A percentile compares a stretch with the other conserved stretches of the same genome.
phyloP scores from a whole-genome alignment of 1,140 invertebrate species.

The Belonocnema kinseyi region DNA sequence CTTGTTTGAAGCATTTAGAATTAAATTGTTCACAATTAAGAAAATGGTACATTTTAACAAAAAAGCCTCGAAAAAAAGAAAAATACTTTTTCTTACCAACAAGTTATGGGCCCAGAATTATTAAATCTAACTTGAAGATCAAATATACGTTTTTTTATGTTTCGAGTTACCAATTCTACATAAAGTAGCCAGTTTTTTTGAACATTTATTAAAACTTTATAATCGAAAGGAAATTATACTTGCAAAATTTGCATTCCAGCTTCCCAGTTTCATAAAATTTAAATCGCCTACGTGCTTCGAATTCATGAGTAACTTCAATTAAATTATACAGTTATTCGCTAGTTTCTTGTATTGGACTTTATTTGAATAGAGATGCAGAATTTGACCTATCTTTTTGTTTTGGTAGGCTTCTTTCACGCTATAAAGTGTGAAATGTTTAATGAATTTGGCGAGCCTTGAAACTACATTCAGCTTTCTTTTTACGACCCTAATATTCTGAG shows the following conservation, averaged over 20 bases:
- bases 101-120: too few species aligned
- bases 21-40: too few species aligned
- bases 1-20: too few species aligned
- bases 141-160: neutral
- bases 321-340: neutral
- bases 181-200: too few species aligned
- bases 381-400: neutral
- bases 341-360: neutral
- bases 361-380: too few species aligned
- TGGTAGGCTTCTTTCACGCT: neutral
- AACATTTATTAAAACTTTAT: neutral
- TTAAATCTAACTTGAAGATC: neutral
- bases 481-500: neutral
- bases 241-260: neutral
- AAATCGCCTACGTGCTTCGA: neutral
- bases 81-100: too few species aligned
- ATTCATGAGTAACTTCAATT: neutral
- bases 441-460: neutral
- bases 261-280: conserved; percentile 1
- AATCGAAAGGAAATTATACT: conserved; percentile 4
- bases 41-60: too few species aligned
- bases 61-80: too few species aligned
- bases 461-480: neutral
- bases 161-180: too few species aligned
- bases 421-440: neutral